Base-by-base conservation (phyloP, 2,888 invertebrate species). In the Empis stercorea region DNA sequence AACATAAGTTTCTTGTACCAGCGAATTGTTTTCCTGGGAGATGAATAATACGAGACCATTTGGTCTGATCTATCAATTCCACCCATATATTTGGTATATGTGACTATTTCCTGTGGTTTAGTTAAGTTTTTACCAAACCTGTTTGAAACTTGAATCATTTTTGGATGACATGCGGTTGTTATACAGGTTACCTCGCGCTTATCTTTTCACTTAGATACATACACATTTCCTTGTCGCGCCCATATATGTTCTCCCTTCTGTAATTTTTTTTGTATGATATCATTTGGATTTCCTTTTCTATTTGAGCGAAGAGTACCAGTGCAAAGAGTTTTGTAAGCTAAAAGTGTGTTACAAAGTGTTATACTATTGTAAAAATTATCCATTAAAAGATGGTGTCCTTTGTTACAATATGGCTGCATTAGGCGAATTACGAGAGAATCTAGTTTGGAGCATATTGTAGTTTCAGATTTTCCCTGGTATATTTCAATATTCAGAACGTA, bases 321-420 rank as follows among this genome's bases (percentile, higher is more conserved):
- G 3, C 32, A 30, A 34, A 43, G 48, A 11, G 45, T 48, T 23
- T 30, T 45, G 27, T 40, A 27, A 13, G 11, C n/a, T 23, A 48
- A 27, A 27, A 46, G 34, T 11, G 2, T 32, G 27, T 47, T 40
- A 13, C 43, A 49, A 9, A 49, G 36, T 1, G 7, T 14, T 15
- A 48, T 36, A 41, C 45, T 50, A 15, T 48, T 50, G 13, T 48
- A 51, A 42, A 48, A 48, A 37, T 50, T 52, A 15, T 51, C 44
- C 48, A 47, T 51, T 34, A 16, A 46, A 32, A 48, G 45, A 23
- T 46, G 43, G 15, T 52, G 45, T 41, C 48, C 50, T 44, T 47
- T 50, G n/a, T 52, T 11, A 9, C 17, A 38, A 10, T 38, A 17
- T 14, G 10, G 10, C 10, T 4, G 2, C 38, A 38, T 38, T 4